Evolutionary conservation across 2,888 invertebrate species (phyloP), one percentile per base, ranked within the genome.

Genomic region (Mellilla xanthometata): DNA sequence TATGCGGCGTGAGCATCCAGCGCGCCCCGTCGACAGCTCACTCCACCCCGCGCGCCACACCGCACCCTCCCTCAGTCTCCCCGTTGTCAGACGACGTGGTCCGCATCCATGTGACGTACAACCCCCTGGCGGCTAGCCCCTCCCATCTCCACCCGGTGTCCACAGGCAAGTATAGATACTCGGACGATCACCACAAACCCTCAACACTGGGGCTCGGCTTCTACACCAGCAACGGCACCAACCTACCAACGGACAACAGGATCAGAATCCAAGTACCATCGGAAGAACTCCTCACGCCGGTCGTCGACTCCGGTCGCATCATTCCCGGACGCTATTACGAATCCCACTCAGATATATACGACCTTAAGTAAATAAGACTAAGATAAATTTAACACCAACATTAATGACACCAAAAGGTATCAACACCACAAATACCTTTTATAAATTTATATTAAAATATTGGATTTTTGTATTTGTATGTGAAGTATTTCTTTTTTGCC

Each of bases 31-130:
- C 89, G 15, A 91, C 92, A 27, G 74, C 90, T 9, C 92, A 91
- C 54, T 92, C 92, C 2, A 94, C 94, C 0, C 94, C 94, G 2
- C 85, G 93, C 15, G 93, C 93, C 15, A 93, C 93, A 0, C 93
- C 93, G 3, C 91, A 91, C 49, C 91, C 91, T 0, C 90, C 90
- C 2, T 92, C 92, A 45, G 92, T 91, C 32, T 93, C 93, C 12
- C 94, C 94, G 0, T 68, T 82, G 29, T 81, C 84, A 0, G 90
- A 89, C 31, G 95, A 95, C 75, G 92, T 95, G 31, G 92, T 95
- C 35, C 91, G 95, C 49, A 95, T 95, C 55, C 95, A 95, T 77
- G 95, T 95, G 39, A 94, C 95, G 1, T 95, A 95, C 76, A 91
- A 91, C 58, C 90, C 90, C 0, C 63, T 83, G 3, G 68, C 81